These are phyloP conservation scores for Hystrix cristata DNA, from an alignment of 2,113 vertebrate genomes.

Conservation along the genomic window DNA sequence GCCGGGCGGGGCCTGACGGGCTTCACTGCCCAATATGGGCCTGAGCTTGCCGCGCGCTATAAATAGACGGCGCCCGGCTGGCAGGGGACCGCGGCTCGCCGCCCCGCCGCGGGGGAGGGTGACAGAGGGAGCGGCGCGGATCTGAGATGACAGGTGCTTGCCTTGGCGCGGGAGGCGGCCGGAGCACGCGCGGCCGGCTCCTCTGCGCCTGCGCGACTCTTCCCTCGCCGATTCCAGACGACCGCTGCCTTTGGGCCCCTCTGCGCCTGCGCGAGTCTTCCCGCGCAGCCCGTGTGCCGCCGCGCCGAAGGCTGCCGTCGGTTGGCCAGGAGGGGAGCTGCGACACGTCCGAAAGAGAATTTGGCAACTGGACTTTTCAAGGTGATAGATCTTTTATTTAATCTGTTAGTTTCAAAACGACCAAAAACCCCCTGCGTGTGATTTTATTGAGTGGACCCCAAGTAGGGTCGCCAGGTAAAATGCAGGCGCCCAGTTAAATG, in stretches of 20 bases:
- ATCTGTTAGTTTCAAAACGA: not conserved
- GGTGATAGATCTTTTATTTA: not conserved
- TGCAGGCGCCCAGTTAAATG: not conserved
- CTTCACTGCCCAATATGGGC: conserved; percentile 8
- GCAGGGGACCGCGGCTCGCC: rapidly evolving
- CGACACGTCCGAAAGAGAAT: not conserved
- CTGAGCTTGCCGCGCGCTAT: not conserved
- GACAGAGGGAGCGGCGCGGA: not conserved
- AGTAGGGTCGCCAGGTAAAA: not conserved
- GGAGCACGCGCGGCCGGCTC: no score
- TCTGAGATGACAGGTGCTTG: not conserved
- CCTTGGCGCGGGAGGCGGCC: rapidly evolving
- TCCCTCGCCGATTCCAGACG: not conserved
- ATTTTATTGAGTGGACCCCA: not conserved
- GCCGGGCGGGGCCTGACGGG: not conserved
- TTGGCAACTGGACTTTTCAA: not conserved
- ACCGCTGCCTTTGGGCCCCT: rapidly evolving
- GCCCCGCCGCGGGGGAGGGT: not conserved
- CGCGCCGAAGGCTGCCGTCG: rapidly evolving
- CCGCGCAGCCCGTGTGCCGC: not conserved
- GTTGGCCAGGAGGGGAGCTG: rapidly evolving
- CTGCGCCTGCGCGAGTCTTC: not conserved
- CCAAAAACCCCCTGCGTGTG: not conserved
- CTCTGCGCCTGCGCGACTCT: not conserved
- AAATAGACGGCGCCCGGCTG: conserved; percentile 50